These are phyloP conservation scores for Enchytraeus crypticus DNA, from an alignment of 2,888 invertebrate species.

Conservation along the genomic window DNA sequence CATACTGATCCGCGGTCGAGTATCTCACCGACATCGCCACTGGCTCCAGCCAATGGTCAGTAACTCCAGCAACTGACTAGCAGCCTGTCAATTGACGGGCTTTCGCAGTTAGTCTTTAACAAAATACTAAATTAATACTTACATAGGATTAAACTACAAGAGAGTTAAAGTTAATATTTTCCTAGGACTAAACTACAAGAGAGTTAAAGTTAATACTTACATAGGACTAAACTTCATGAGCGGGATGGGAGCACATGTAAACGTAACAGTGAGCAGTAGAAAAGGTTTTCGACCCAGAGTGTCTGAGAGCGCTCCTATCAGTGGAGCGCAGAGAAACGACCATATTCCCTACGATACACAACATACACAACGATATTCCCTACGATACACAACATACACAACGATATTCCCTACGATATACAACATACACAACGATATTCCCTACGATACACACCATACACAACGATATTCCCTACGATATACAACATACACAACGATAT, in stretches of 20 bases:
- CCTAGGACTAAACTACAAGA: neutral
- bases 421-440: too few relatives aligned
- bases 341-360: slow-evolving; percentile 64
- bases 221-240: slow-evolving; percentile 97
- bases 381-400: neutral
- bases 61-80: too few relatives aligned
- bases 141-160: neutral
- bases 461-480: too few relatives aligned
- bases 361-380: neutral
- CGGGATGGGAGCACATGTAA: slow-evolving; percentile 97
- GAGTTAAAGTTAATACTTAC: slow-evolving; percentile 45
- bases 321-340: slow-evolving; percentile 91
- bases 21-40: too few relatives aligned
- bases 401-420: too few relatives aligned
- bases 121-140: too few relatives aligned
- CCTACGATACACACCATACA: too few relatives aligned
- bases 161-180: neutral
- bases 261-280: slow-evolving; percentile 74
- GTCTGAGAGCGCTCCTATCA: slow-evolving; percentile 93
- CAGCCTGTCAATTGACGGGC: too few relatives aligned
- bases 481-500: too few relatives aligned
- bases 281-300: slow-evolving; percentile 91
- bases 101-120: too few relatives aligned
- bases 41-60: too few relatives aligned
- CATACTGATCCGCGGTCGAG: too few relatives aligned